A percentile compares a stretch with the other conserved stretches of the same genome.
These are phyloP conservation scores for Mirza zaza DNA, from an alignment of 2,113 vertebrate species.

Conservation along the genomic window DNA sequence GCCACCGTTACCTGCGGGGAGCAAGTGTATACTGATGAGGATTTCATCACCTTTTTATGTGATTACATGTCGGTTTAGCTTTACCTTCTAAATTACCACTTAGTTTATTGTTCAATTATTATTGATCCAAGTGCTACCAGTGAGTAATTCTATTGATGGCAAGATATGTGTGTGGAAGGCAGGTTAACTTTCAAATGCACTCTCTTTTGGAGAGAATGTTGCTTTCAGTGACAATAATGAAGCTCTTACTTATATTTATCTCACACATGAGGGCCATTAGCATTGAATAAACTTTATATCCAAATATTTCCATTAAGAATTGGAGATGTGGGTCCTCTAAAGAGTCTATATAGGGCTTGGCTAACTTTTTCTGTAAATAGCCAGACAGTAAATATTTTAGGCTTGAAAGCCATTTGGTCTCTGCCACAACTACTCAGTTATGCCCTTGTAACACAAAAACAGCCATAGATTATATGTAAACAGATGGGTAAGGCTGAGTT, in stretches of 20 bases:
- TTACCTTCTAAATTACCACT: conserved; percentile 50
- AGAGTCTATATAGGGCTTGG: not conserved
- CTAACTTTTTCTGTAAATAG: not conserved
- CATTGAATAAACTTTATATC: not conserved
- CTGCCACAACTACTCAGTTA: not conserved
- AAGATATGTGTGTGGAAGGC: not conserved
- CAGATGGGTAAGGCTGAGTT: not conserved
- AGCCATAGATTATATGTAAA: not conserved
- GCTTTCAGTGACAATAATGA: not conserved
- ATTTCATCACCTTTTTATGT: conserved; percentile 16
- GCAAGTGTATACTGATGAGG: conserved; percentile 25
- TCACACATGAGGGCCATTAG: not conserved
- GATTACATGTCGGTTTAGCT: conserved; percentile 43
- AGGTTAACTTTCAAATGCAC: not conserved
- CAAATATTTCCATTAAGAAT: conserved; percentile 26
- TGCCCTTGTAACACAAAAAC: not conserved
- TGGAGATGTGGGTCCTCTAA: not conserved
- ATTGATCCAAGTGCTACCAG: conserved; percentile 43
- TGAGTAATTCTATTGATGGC: not conserved
- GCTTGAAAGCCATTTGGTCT: not conserved
- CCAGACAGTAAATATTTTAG: not conserved
- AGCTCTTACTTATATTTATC: not conserved
- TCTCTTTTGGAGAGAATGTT: conserved; percentile 36
- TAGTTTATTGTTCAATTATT: conserved; percentile 42
- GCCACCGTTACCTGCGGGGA: not conserved